Conservation (phyloP, 2,113 vertebrate species). For the mouse (Mus musculus) region DNA sequence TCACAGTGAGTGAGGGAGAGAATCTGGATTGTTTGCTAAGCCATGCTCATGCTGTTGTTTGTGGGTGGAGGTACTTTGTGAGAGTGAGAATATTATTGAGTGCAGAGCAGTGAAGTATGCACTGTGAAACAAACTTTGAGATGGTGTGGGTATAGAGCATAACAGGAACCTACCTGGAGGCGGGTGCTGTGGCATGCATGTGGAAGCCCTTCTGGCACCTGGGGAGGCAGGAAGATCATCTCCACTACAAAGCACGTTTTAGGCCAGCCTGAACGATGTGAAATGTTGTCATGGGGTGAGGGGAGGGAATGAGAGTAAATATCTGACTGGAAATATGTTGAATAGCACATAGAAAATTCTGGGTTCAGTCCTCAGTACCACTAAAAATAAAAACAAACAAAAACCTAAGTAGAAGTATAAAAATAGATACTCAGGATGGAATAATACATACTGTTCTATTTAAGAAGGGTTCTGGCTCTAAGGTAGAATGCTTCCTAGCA, state of each 20-base stretch:
- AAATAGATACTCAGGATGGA: not conserved
- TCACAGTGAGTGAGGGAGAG: not conserved
- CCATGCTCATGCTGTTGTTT: not conserved
- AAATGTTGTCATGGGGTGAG: not conserved
- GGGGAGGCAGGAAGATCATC: not conserved
- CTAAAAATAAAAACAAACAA: not conserved
- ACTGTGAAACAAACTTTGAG: not conserved
- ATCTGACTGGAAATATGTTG: not conserved
- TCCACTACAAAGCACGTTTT: not conserved
- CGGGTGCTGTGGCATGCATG: fast-evolving
- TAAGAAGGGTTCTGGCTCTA: not conserved
- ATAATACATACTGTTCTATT: not conserved
- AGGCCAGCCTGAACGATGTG: not conserved
- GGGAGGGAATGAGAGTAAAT: not conserved
- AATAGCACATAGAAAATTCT: not conserved
- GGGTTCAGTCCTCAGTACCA: not conserved
- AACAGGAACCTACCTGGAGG: not conserved
- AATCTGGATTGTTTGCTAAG: not conserved
- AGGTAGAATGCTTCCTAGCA: not conserved
- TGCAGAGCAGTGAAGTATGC: not conserved
- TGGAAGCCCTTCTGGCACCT: not conserved
- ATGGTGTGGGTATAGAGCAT: not conserved
- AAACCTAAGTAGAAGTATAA: not conserved
- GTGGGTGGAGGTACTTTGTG: not conserved
- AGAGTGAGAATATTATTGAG: not conserved